Percentiles rank a stretch among this genome's conserved stretches.
These are phyloP conservation scores for Apamea epomidion DNA, from an alignment of 2,888 invertebrate genomes.

Conservation along the genomic window DNA sequence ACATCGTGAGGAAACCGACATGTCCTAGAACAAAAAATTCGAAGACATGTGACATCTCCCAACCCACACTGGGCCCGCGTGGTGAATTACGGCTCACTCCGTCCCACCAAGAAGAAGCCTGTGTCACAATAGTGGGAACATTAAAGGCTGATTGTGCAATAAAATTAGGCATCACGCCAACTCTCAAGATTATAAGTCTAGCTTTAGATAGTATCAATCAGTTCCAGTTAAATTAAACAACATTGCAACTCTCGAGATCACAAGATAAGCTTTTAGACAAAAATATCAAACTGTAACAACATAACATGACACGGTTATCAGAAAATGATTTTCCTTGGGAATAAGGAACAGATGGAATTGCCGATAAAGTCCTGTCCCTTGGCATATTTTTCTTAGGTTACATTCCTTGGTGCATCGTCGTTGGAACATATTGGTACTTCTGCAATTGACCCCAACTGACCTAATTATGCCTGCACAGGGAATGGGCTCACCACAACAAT, in stretches of 20 bases:
- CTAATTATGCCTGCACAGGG: constrained; percentile 29
- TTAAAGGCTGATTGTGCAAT: neutral
- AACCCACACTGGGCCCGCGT: neutral
- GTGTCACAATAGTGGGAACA: neutral
- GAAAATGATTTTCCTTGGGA: neutral
- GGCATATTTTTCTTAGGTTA: too few relatives aligned
- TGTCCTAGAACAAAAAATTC: neutral
- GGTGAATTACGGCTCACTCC: neutral
- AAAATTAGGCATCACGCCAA: too few relatives aligned
- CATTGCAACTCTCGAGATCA: too few relatives aligned
- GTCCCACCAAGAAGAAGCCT: neutral
- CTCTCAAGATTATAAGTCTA: neutral
- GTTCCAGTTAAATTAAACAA: neutral
- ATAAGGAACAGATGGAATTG: neutral
- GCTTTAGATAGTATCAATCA: neutral
- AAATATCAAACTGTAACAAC: neutral
- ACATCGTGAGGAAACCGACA: neutral
- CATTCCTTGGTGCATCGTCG: neutral
- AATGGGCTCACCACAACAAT: constrained; percentile 46
- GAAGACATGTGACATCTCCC: neutral
- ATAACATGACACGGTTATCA: neutral
- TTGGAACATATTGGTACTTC: neutral
- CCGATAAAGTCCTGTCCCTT: neutral
- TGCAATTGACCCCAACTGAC: constrained; percentile 23
- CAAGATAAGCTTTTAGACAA: neutral